Base-by-base conservation (phyloP, 1,140 invertebrate genomes). In the Drosophila arawakana region DNA sequence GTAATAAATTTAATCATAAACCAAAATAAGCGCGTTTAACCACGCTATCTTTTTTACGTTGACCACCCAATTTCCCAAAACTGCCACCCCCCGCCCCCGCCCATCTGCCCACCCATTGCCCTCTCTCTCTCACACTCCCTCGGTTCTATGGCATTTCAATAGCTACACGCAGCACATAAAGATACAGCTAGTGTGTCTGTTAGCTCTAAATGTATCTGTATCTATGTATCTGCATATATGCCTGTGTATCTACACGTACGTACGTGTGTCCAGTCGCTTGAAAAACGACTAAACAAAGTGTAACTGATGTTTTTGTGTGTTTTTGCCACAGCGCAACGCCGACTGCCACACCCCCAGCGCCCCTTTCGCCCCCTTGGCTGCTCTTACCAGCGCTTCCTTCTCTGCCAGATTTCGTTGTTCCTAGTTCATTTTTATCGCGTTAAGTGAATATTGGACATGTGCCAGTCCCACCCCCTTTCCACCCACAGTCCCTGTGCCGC, bases 1-100 rank as follows among this genome's bases (percentile, higher is more conserved):
- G 84, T 89, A 88, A 89, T 88, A 88, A 88, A 88, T 88, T 88
- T 80, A 89, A 88, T 88, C 80, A 88, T 89, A 88, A 88, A 88
- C 84, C 81, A 78, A 89, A 88, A 88, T 86, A 89, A 88, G 73
- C 84, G 83, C 83, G 84, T 89, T 88, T 89, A 88, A 80, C 84
- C 85, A 89, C 83, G 83, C 83, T 89, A 88, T 86, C 82, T 88
- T 88, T 86, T 82, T 76, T 62, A 61, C 52, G 61, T 54, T 57
- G 74, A 60, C 74, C 75, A 78, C 63, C 62, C 70, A 52, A 50
- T 34, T 43, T 18, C 63, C 37, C 25, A 30, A 30, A 55, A 35
- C 63, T 13, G 13, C 55, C 37, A 13, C 0, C 68, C 35, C 21
- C 13, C 35, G 2, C 37, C 9, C 18, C 21, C 30, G 3, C 30